A percentile compares a stretch with the other conserved stretches of the same genome.
Evolutionary conservation across 2,113 vertebrate species (phyloP).

Genomic region (Petrocephalus microphthalmus): DNA sequence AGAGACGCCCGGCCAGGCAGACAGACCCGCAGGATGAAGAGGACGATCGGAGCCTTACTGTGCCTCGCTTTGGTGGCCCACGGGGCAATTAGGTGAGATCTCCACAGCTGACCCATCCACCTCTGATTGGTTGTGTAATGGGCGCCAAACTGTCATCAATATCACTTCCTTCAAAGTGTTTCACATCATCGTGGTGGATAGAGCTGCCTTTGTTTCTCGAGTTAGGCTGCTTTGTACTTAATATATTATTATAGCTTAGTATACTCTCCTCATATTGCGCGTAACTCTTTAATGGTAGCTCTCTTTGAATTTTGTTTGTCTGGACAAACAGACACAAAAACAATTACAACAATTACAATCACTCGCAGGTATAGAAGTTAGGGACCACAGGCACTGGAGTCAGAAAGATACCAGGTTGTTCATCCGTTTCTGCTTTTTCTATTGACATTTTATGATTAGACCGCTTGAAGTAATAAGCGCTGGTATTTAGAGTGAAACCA

Average conservation of each 20-base stretch:
- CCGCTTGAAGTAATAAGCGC: neutral
- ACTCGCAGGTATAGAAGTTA: neutral
- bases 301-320: neutral
- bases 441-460: neutral
- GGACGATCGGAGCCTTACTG: slow-evolving; percentile 15
- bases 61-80: slow-evolving; percentile 1
- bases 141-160: neutral
- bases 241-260: neutral
- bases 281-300: neutral
- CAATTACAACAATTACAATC: neutral
- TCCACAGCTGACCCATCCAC: neutral
- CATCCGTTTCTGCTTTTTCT: neutral
- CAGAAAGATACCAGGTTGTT: neutral
- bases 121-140: neutral
- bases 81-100: slow-evolving; percentile 27
- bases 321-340: neutral
- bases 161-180: neutral
- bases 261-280: neutral
- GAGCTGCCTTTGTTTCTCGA: neutral
- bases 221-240: neutral
- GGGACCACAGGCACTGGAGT: too few species aligned
- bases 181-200: neutral
- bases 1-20: neutral
- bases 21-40: slow-evolving; percentile 20
- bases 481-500: neutral